phyloP scores from a whole-genome alignment of 2,113 vertebrate genomes.

The Sclerurus mexicanus region DNA sequence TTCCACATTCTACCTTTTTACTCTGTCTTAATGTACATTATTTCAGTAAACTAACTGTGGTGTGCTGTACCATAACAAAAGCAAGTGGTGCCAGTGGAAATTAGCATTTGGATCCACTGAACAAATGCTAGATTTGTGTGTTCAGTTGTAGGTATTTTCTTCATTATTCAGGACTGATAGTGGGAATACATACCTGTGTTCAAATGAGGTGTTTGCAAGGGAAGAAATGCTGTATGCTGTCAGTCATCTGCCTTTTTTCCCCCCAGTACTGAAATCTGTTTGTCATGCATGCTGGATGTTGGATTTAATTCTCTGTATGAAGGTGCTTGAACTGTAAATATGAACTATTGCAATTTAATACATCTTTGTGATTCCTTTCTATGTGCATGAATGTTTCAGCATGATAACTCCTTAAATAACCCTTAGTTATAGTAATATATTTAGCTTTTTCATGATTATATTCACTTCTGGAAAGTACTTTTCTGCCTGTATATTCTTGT shows the following conservation, averaged over 20 bases:
- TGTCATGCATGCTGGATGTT: slow-evolving; percentile 43
- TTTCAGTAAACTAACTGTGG: slow-evolving; percentile 58
- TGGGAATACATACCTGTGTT: neutral
- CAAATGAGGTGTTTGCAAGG: slow-evolving; percentile 43
- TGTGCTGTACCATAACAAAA: slow-evolving; percentile 24
- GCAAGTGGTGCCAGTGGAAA: slow-evolving; percentile 27
- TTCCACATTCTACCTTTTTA: slow-evolving; percentile 36
- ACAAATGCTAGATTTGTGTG: slow-evolving; percentile 53
- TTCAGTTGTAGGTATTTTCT: neutral
- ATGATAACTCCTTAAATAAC: slow-evolving; percentile 59
- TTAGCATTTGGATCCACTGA: slow-evolving; percentile 59
- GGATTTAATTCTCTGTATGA: slow-evolving; percentile 38
- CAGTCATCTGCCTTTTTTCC: slow-evolving; percentile 11
- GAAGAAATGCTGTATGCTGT: slow-evolving; percentile 16
- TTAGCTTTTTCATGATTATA: slow-evolving; percentile 36
- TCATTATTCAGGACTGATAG: slow-evolving; percentile 48
- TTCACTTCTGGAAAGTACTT: slow-evolving; percentile 63
- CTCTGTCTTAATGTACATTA: slow-evolving; percentile 40
- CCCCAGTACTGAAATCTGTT: slow-evolving; percentile 18
- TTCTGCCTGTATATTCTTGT: slow-evolving; percentile 70
- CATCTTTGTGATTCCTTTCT: slow-evolving; percentile 22
- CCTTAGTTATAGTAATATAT: neutral
- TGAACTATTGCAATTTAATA: slow-evolving; percentile 36
- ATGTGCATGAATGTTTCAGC: slow-evolving; percentile 62
- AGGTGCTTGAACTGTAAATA: slow-evolving; percentile 58